Conservation (phyloP, 1,140 invertebrate genomes). For the Diprion similis region DNA sequence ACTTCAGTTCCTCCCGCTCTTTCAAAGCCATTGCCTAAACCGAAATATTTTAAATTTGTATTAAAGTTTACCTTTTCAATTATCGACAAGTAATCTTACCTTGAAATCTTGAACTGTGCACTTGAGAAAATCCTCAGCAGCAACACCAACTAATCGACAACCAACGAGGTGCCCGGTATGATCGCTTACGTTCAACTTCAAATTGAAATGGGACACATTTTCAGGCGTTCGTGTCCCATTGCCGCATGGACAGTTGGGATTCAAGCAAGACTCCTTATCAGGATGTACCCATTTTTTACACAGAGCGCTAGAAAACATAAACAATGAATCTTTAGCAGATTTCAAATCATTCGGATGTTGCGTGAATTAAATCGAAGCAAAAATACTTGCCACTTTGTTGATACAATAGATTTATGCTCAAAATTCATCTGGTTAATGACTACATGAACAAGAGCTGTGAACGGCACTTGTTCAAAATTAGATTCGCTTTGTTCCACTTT, state of each 20-base stretch:
- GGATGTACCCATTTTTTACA: slow-evolving; percentile 46
- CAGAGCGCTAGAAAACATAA: slow-evolving; percentile 41
- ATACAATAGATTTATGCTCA: slow-evolving; percentile 42
- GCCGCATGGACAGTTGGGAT: slow-evolving; percentile 57
- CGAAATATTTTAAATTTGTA: slow-evolving; percentile 16
- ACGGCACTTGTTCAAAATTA: slow-evolving; percentile 44
- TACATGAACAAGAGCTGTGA: slow-evolving; percentile 55
- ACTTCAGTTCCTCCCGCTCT: slow-evolving; percentile 45
- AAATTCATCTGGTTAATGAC: slow-evolving; percentile 57
- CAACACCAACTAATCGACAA: slow-evolving; percentile 48
- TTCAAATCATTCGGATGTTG: background rate
- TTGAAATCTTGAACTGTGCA: slow-evolving; percentile 44
- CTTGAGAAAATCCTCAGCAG: slow-evolving; percentile 49
- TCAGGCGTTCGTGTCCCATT: slow-evolving; percentile 46
- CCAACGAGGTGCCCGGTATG: slow-evolving; percentile 57
- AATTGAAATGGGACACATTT: slow-evolving; percentile 45
- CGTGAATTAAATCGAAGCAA: background rate
- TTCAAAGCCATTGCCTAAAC: slow-evolving; percentile 42
- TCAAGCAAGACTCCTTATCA: slow-evolving; percentile 55
- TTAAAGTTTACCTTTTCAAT: slow-evolving; percentile 6
- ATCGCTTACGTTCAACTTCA: slow-evolving; percentile 58
- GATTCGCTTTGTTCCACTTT: slow-evolving; percentile 40
- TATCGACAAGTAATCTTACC: slow-evolving; percentile 32
- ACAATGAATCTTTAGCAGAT: slow-evolving; percentile 14
- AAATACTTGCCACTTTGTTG: slow-evolving; percentile 47